Evolutionary conservation across 2,888 invertebrate species (phyloP).

Genomic region (Epirrita christyi): DNA sequence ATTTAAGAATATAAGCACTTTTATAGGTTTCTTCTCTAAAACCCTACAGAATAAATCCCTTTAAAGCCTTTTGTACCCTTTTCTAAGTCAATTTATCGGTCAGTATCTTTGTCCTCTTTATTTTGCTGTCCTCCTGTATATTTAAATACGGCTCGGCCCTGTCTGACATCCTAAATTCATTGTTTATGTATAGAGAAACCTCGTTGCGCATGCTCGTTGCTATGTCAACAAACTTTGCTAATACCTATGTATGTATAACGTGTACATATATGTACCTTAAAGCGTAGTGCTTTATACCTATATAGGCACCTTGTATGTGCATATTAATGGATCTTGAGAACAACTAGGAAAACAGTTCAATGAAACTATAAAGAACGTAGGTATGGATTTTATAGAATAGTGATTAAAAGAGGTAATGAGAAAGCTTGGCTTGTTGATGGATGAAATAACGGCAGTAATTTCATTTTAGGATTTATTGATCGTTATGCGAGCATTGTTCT

Average conservation of each 20-base stretch:
- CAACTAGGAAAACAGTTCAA: constrained; percentile 45
- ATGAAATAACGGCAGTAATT: constrained; percentile 23
- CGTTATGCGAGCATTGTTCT: constrained; percentile 7
- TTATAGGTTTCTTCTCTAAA: constrained; percentile 3
- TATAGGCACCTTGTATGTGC: constrained; percentile 35
- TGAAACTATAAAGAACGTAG: constrained; percentile 42
- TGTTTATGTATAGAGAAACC: constrained; percentile 70
- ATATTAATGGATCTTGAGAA: constrained; percentile 49
- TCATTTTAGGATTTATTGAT: constrained; percentile 30
- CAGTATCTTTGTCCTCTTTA: constrained; percentile 26
- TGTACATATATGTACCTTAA: constrained; percentile 24
- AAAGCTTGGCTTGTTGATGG: constrained; percentile 20
- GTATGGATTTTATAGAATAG: constrained; percentile 37
- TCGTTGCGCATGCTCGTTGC: constrained; percentile 73
- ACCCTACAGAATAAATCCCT: constrained; percentile 4
- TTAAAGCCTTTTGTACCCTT: constrained; percentile 16
- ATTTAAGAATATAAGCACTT: no score
- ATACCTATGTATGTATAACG: neutral
- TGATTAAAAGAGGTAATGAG: constrained; percentile 34
- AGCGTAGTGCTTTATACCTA: constrained; percentile 19
- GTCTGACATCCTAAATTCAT: constrained; percentile 62
- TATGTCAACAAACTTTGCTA: constrained; percentile 72
- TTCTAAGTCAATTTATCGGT: constrained; percentile 26
- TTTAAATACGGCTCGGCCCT: constrained; percentile 30
- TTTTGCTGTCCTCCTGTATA: constrained; percentile 26